Base-by-base conservation (phyloP, 1,140 invertebrate species). In the Hirudo medicinalis region DNA sequence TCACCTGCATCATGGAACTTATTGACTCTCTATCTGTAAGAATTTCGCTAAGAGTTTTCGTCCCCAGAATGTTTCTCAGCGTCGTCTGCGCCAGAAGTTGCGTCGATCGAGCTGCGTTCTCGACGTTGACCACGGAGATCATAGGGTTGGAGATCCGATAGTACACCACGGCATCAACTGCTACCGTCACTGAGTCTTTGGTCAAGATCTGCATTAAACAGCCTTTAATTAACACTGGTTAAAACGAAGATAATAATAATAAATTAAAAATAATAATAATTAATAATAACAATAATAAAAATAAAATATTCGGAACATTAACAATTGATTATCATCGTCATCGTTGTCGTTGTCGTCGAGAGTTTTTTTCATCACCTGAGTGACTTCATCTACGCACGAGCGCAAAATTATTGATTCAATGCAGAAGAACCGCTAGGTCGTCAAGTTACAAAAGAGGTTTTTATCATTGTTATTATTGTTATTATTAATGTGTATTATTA, bases 61-160 rank as follows among this genome's bases (percentile, higher is more conserved):
- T 97, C 66, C 94, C 94, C 13, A 97, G 84, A 0, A 95, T 91
- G 79, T 93, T 96, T 27, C 92, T 83, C 6, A 95, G 82, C 0
- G 79, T 81, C 20, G 84, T 84, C 72, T 83, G 82, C 3, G 83
- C 83, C 27, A 85, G 76, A 8, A 85, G 79, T 69, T 83, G 81
- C 11, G 83, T 85, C 29, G 83, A 83, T 71, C 82, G 94, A 91
- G 70, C 25, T 49, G 92, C 92, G 81, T 97, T 95, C 81, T 96
- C 93, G 54, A 97, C 93, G 81, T 97, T 97, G 36, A 92, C 91
- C 74, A 97, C 92, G 54, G 92, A 95, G 71, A 96, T 90, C 0
- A 92, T 95, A 17, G 94, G 93, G 82, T 97, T 95, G 77, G 90
- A 91, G 74, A 93, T 90, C 74, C 90, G 86, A 79, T 94, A 95